These are phyloP conservation scores for Lutraria rhynchaena DNA, from an alignment of 1,140 invertebrate genomes.

Conservation along the genomic window DNA sequence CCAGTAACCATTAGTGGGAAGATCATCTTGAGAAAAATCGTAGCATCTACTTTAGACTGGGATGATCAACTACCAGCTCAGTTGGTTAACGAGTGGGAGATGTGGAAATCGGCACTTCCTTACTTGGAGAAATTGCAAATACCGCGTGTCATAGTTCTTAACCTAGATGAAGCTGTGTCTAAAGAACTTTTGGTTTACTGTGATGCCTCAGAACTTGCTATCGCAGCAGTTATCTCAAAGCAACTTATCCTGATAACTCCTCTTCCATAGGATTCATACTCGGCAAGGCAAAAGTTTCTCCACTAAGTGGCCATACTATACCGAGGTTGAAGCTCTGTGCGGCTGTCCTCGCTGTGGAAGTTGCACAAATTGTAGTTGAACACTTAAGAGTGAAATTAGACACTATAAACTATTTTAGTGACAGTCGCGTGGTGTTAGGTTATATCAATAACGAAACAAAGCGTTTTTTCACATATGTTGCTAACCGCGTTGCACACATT, in stretches of 20 bases:
- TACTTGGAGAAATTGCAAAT: not conserved
- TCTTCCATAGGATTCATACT: constrained; percentile 8
- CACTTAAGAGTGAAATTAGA: constrained; percentile 10
- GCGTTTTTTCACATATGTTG: constrained; percentile 44
- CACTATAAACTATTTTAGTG: constrained; percentile 11
- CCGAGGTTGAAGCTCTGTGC: constrained; percentile 35
- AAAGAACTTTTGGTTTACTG: not conserved
- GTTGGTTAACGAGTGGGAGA: not conserved
- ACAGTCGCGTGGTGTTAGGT: constrained; percentile 49
- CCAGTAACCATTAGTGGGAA: constrained; percentile 53
- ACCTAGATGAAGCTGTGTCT: too few relatives aligned
- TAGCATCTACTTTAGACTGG: not conserved
- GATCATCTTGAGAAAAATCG: constrained; percentile 17
- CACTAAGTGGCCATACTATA: constrained; percentile 41
- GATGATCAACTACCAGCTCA: not conserved
- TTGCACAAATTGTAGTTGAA: constrained; percentile 18
- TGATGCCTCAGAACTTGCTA: constrained; percentile 10
- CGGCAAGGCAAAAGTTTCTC: constrained; percentile 55
- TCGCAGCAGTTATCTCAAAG: not conserved
- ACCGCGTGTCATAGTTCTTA: not conserved
- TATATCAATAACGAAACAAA: constrained; percentile 50
- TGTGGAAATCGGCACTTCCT: not conserved
- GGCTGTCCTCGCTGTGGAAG: constrained; percentile 31
- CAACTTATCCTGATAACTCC: too few relatives aligned
- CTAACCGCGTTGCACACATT: constrained; percentile 39